Evolutionary conservation across 92 coral and sea anemone species (phyloP), one percentile per base, ranked within the genome.

Genomic region (Zoanthus sociatus): DNA sequence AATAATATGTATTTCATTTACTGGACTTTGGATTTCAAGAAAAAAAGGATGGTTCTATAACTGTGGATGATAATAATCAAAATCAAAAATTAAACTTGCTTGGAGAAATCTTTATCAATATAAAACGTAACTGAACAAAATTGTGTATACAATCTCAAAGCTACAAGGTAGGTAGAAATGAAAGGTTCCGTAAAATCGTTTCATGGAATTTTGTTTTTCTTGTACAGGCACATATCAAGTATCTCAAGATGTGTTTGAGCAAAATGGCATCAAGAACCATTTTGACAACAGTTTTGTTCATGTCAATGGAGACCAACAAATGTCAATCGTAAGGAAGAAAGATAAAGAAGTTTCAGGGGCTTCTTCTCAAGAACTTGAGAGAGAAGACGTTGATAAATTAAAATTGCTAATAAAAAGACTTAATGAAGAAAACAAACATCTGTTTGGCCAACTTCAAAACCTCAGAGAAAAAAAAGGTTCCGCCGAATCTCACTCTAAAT

Each of bases 401-500:
- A 26, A 64, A 4, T 10, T 11, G 26, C 14, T 69, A 9, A 37
- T 79, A 63, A 64, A 64, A 11, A 30, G n/a, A 9, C 85, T 81
- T 44, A 81, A 64, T 48, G 61, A 21, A 14, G 75, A 81, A 15
- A 81, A 81, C 21, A 48, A 81, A 47, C 61, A 66, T 12, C 75
- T 81, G 6, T 74, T 47, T 8, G 75, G 66, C 7, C 85, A 81
- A 69, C 75, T 81, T 21, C 58, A 83, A 47, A 73, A 73, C 7
- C 88, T 86, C 6, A 89, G 76, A 70, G 46, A 71, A 73, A 89
- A 91, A 16, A 88, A 87, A 84, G 89, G 54, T 75, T 71, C 71
- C 64, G 81, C 86, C 14, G 92, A 89, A 47, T 84, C 77, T 33
- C 78, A 83, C 30, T 86, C 88, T n/a, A 70, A 56, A 70, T 44